phyloP scores from a whole-genome alignment of 2,888 invertebrate species.

The Drosophila subquinaria region DNA sequence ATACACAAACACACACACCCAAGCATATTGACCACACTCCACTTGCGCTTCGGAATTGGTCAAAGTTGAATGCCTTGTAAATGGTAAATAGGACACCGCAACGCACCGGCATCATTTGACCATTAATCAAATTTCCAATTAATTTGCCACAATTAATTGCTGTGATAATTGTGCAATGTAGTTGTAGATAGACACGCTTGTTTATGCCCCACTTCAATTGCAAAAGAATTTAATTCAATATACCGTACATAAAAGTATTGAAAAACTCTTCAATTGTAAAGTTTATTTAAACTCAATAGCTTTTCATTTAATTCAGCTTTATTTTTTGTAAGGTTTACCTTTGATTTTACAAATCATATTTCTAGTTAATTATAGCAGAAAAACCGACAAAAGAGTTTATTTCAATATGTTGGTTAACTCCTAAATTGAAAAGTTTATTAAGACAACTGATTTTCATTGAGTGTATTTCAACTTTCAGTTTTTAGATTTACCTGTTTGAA shows the following conservation, averaged over 20 bases:
- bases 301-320: not conserved
- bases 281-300: not conserved
- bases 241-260: not conserved
- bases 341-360: no score
- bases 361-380: no score
- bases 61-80: constrained; percentile 69
- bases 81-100: constrained; percentile 55
- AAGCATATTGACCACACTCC: constrained; percentile 35
- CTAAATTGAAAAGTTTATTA: no score
- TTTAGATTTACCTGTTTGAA: no score
- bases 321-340: no score
- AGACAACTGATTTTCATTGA: no score
- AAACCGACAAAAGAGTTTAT: no score
- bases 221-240: constrained; percentile 20
- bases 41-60: constrained; percentile 49
- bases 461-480: no score
- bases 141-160: constrained; percentile 81
- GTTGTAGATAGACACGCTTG: constrained; percentile 17
- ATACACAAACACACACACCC: constrained; percentile 9
- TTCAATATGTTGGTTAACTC: not conserved
- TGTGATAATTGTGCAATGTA: constrained; percentile 66
- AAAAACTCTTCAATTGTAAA: not conserved
- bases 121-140: constrained; percentile 82
- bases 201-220: constrained; percentile 11
- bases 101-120: constrained; percentile 53